Base-by-base conservation (phyloP, 2,888 invertebrate species). In the Diplolepis rosae region DNA sequence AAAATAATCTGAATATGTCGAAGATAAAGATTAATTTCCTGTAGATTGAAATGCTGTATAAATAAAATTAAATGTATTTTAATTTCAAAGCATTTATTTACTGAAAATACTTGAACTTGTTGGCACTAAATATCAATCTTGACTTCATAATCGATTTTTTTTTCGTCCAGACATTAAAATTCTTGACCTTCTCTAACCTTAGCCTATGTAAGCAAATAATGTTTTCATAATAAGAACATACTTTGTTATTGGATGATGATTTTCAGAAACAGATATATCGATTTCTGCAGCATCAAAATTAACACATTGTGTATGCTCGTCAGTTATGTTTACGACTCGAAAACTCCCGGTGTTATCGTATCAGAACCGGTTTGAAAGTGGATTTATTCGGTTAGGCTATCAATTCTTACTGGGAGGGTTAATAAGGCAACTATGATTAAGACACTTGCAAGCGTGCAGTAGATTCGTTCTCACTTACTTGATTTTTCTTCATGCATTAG, bases 371-470 rank as follows among this genome's bases (percentile, higher is more conserved):
- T 85, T 86, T 72, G 71, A 65, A 71, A 76, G 82, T 80, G 83
- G 86, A 85, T 85, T 82, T 74, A 81, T 78, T 83, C 82, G 76
- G 86, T 86, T 86, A 77, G 67, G 69, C 73, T 86, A 86, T 86
- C 86, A 73, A 71, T 75, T 79, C 73, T 78, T 75, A 71, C 79
- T 75, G 78, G 78, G 79, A 77, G 83, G 83, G 85, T 84, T 85
- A 84, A 85, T 69, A 85, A 82, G 84, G 79, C 84, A 81, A 76
- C 68, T 72, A 65, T 71, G 83, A 83, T 85, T 82, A 81, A 77
- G 72, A 69, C 69, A 72, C 73, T 71, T 71, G 69, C 66, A 66
- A 35, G 51, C 66, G 54, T 61, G 71, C 66, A 71, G 67, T 66
- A 24, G 24, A 67, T 77, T 72, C 72, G 65, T 65, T 72, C 69